Percentiles rank a stretch among this genome's conserved stretches.
phyloP scores from a whole-genome alignment of 2,113 vertebrate genomes.

The Anguilla rostrata region DNA sequence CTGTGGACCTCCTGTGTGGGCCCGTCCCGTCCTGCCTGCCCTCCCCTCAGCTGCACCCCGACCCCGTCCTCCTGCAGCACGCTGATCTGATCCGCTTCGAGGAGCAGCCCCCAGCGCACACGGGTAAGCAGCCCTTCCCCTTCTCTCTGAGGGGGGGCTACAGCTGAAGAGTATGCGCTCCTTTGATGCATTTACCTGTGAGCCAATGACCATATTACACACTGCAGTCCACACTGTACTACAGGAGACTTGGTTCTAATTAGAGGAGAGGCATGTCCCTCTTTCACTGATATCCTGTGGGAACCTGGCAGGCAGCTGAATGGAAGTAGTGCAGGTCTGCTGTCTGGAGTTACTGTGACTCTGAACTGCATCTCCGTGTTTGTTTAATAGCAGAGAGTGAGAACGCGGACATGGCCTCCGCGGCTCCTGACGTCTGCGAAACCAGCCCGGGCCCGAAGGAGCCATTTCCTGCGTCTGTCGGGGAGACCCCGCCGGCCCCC shows the following conservation, averaged over 20 bases:
- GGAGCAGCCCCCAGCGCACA: constrained; percentile 61
- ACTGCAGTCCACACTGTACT: background rate
- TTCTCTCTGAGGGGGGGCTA: constrained; percentile 24
- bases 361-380: background rate
- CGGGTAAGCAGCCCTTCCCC: constrained; percentile 49
- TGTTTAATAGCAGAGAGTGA: background rate
- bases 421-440: background rate
- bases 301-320: no score
- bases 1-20: constrained; percentile 88
- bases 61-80: constrained; percentile 77
- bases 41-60: constrained; percentile 89
- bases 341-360: background rate
- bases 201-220: background rate
- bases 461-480: constrained; percentile 28
- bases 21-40: constrained; percentile 93
- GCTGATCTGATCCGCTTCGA: constrained; percentile 90
- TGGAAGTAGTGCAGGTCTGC: no score
- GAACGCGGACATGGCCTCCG: background rate
- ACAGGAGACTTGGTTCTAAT: background rate
- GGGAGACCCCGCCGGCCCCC: background rate
- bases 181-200: background rate
- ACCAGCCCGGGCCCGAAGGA: constrained; percentile 6
- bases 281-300: no score
- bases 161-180: background rate
- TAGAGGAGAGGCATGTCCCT: no score